A percentile compares a stretch with the other conserved stretches of the same genome.
These are phyloP conservation scores for Scyliorhinus canicula DNA, from an alignment of 2,797 vertebrate genomes.

Conservation along the genomic window DNA sequence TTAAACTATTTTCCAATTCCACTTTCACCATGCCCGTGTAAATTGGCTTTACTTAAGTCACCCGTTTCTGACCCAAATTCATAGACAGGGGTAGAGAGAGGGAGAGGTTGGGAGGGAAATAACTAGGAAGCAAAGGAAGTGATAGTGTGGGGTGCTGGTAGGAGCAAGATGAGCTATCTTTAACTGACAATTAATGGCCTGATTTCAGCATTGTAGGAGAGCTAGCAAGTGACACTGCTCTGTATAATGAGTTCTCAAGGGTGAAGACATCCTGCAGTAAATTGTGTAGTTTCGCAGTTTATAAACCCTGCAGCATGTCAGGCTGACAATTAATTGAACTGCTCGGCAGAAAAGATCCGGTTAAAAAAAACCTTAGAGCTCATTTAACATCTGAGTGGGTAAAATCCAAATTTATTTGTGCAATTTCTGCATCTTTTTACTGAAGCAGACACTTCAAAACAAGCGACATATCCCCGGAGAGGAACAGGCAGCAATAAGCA, in stretches of 20 bases:
- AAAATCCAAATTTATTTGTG: conserved; percentile 27
- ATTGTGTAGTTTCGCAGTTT: not conserved
- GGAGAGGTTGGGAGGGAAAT: too few species aligned
- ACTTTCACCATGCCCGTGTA: too few species aligned
- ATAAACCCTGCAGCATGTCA: conserved; percentile 3
- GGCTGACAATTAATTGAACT: conserved; percentile 25
- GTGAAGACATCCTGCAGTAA: not conserved
- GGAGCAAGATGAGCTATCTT: not conserved
- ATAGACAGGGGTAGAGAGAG: not conserved
- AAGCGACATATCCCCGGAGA: not conserved
- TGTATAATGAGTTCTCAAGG: conserved; percentile 21
- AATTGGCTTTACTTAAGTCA: too few species aligned
- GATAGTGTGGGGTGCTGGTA: not conserved
- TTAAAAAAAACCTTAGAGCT: not conserved
- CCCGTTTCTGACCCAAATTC: too few species aligned
- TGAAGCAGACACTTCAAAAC: not conserved
- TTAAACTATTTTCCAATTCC: too few species aligned
- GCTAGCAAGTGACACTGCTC: not conserved
- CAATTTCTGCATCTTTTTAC: not conserved
- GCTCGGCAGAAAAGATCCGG: not conserved
- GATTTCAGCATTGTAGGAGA: not conserved
- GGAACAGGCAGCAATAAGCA: not conserved
- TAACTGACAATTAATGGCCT: not conserved
- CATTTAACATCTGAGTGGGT: not conserved
- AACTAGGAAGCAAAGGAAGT: too few species aligned